Percentiles rank a stretch among this genome's conserved stretches.
Conservation (phyloP, 30 jellyfish, hydroid and myxozoan genomes). For the Rhopilema esculentum region DNA sequence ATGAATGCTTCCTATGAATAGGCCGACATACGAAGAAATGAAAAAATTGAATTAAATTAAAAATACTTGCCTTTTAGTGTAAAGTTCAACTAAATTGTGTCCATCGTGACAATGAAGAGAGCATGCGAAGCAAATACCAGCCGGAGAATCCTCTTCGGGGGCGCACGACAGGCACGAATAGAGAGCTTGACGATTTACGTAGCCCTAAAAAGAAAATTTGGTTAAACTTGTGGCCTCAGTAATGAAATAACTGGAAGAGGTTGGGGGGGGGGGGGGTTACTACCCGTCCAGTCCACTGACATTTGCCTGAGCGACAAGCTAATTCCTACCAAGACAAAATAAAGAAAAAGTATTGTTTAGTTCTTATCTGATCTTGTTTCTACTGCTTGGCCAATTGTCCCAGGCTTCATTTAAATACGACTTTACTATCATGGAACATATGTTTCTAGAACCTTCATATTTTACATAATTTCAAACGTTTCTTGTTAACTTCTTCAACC, state of each 20-base stretch:
- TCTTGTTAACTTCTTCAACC: too few relatives aligned
- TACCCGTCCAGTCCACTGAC: too few relatives aligned
- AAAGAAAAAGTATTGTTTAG: too few relatives aligned
- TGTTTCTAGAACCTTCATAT: too few relatives aligned
- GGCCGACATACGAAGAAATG: neutral
- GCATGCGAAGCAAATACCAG: conserved; percentile 97
- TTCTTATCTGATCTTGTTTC: too few relatives aligned
- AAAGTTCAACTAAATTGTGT: conserved; percentile 89
- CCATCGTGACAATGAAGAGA: conserved; percentile 91
- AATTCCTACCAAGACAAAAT: too few relatives aligned
- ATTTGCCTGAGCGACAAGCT: too few relatives aligned
- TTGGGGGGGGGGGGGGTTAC: neutral
- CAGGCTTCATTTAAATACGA: too few relatives aligned
- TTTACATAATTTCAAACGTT: too few relatives aligned
- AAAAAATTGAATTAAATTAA: too few relatives aligned
- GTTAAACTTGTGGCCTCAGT: neutral
- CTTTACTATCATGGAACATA: too few relatives aligned
- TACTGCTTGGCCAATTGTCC: too few relatives aligned
- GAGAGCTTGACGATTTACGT: conserved; percentile 90
- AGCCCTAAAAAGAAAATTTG: conserved; percentile 72
- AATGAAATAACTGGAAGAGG: neutral
- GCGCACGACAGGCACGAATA: conserved; percentile 89
- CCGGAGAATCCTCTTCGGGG: conserved; percentile 57
- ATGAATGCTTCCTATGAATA: neutral
- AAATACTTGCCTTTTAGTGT: conserved; percentile 87